A percentile compares a stretch with the other conserved stretches of the same genome.
These are phyloP conservation scores for Achlya flavicornis DNA, from an alignment of 2,888 invertebrate species.

Conservation along the genomic window DNA sequence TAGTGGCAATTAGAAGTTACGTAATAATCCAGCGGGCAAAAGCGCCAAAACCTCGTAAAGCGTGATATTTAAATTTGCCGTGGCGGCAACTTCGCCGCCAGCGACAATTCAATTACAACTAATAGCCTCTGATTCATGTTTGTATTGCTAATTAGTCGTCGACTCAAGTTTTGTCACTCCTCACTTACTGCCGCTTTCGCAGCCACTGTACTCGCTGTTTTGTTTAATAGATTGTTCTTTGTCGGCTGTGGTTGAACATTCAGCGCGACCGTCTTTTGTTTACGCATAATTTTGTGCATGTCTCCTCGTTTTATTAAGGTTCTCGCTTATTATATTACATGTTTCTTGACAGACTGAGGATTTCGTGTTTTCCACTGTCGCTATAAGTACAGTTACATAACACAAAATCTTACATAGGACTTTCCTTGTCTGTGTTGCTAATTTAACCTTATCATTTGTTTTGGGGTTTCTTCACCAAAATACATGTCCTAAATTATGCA, in stretches of 20 bases:
- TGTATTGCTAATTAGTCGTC: constrained; percentile 83
- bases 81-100: constrained; percentile 75
- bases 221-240: constrained; percentile 75
- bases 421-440: not conserved
- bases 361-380: not conserved
- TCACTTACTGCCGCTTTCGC: constrained; percentile 68
- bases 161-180: constrained; percentile 82
- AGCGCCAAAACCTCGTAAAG: constrained; percentile 68
- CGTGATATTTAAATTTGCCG: constrained; percentile 80
- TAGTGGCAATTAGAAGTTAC: constrained; percentile 44
- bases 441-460: not conserved
- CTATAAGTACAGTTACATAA: not conserved
- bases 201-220: constrained; percentile 59
- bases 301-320: constrained; percentile 48
- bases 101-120: constrained; percentile 83
- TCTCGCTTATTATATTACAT: constrained; percentile 17
- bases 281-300: constrained; percentile 61
- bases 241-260: constrained; percentile 57
- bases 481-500: no score
- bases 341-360: not conserved
- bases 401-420: not conserved
- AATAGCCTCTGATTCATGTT: constrained; percentile 84
- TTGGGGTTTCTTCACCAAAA: not conserved
- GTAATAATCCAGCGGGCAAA: constrained; percentile 52
- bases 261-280: constrained; percentile 60